Percentiles rank a stretch among this genome's conserved stretches.
Conservation (phyloP, 35 echinoderm and acorn worm species). For the Apostichopus parvimensis region DNA sequence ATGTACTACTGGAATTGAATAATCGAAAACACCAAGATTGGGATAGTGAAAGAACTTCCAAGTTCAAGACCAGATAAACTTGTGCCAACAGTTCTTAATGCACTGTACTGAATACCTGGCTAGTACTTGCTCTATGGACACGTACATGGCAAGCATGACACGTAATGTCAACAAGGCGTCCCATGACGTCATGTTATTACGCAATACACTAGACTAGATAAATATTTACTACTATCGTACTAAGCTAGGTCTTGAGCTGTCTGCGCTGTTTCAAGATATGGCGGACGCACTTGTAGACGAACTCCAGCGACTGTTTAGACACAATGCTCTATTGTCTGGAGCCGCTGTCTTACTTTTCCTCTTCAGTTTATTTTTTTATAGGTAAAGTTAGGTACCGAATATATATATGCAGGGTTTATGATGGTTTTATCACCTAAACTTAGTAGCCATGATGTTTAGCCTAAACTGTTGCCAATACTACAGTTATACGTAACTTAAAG, state of each 20-base stretch:
- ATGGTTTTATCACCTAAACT: background rate
- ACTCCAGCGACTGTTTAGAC: constrained; percentile 3
- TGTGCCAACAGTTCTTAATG: too few species aligned
- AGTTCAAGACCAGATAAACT: too few species aligned
- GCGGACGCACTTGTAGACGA: constrained; percentile 9
- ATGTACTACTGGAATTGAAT: background rate
- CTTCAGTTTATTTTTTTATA: constrained; percentile 27
- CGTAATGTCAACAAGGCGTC: constrained; percentile 8
- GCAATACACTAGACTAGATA: background rate
- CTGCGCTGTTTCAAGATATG: background rate
- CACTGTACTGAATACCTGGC: too few species aligned
- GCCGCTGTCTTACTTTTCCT: background rate
- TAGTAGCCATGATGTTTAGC: too few species aligned
- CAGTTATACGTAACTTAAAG: too few species aligned
- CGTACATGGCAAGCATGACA: background rate
- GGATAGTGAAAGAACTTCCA: too few species aligned
- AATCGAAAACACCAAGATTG: too few species aligned
- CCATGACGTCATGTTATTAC: constrained; percentile 35
- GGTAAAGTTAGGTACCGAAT: background rate
- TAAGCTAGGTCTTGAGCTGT: too few species aligned
- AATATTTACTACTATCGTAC: background rate
- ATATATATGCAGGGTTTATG: background rate
- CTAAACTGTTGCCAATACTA: too few species aligned
- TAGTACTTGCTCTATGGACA: background rate
- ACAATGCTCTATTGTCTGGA: constrained; percentile 22